Conservation (phyloP, 2,888 invertebrate genomes). For the Heliconius charithonia region DNA sequence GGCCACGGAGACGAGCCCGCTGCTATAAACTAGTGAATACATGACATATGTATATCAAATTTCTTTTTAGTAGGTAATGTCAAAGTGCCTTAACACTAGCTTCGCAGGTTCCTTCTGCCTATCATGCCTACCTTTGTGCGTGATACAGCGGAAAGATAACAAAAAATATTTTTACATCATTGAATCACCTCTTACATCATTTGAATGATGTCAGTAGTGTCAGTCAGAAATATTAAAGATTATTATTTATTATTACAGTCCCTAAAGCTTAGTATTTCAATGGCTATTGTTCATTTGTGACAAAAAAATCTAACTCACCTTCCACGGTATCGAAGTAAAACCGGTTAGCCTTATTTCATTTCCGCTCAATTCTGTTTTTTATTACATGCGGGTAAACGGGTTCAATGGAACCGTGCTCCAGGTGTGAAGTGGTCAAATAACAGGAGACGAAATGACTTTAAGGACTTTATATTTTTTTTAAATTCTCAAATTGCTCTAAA, state of each 20-base stretch:
- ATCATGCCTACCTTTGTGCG: no score
- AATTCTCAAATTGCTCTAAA: conserved; percentile 23
- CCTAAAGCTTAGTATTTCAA: conserved; percentile 22
- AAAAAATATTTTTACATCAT: no score
- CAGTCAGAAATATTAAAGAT: neutral
- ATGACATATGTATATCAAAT: no score
- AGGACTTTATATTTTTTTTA: conserved; percentile 26
- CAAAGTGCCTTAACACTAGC: no score
- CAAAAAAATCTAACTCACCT: conserved; percentile 49
- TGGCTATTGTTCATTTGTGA: conserved; percentile 38
- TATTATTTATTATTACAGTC: neutral
- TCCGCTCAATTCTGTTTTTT: conserved; percentile 82
- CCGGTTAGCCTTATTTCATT: conserved; percentile 81
- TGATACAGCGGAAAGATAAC: no score
- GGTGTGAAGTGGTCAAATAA: conserved; percentile 57
- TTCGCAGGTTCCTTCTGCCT: no score
- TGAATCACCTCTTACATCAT: neutral
- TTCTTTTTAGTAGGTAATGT: no score
- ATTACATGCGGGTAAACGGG: conserved; percentile 73
- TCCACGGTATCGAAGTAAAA: conserved; percentile 68
- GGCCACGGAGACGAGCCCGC: no score
- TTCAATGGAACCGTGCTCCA: conserved; percentile 68
- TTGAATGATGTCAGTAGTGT: neutral
- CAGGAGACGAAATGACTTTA: conserved; percentile 47
- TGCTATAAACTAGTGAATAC: no score